Conservation (phyloP, 2,888 invertebrate species). For the Mythimna pallens region DNA sequence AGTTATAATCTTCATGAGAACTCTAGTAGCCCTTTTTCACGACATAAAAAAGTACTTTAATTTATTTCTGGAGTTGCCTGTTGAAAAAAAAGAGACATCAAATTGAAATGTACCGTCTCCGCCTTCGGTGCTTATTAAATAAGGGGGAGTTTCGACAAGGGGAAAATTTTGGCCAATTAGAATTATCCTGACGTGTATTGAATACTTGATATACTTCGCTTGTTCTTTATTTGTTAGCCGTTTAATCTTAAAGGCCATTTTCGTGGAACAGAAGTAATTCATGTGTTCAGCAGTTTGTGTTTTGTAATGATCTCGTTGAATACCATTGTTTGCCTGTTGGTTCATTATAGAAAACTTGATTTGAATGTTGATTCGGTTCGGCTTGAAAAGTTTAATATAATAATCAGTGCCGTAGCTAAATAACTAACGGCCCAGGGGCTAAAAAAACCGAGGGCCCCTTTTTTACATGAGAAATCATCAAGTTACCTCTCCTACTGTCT, state of each 20-base stretch:
- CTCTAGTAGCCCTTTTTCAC: conserved; percentile 46
- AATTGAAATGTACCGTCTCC: conserved; percentile 54
- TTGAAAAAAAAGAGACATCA: conserved; percentile 48
- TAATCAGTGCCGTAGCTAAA: no score
- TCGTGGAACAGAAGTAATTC: conserved; percentile 16
- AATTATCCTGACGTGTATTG: conserved; percentile 51
- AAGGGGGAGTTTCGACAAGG: conserved; percentile 44
- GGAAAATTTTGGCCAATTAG: conserved; percentile 59
- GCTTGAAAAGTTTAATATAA: not conserved
- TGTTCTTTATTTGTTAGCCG: conserved; percentile 39
- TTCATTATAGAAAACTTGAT: conserved; percentile 1
- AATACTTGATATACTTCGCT: conserved; percentile 51
- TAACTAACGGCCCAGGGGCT: no score
- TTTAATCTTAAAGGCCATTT: conserved; percentile 39
- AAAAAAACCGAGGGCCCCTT: no score
- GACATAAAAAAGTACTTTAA: conserved; percentile 61
- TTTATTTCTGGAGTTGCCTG: conserved; percentile 45
- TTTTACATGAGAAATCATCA: no score
- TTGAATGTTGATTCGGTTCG: conserved; percentile 3
- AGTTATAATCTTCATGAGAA: conserved; percentile 49
- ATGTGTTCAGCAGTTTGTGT: conserved; percentile 21
- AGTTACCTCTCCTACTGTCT: no score
- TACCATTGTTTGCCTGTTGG: conserved; percentile 11
- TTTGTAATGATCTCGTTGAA: conserved; percentile 13
- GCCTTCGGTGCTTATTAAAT: conserved; percentile 54